These are phyloP conservation scores for Rugalucina vietnamica DNA, from an alignment of 2,888 invertebrate genomes.

Conservation along the genomic window DNA sequence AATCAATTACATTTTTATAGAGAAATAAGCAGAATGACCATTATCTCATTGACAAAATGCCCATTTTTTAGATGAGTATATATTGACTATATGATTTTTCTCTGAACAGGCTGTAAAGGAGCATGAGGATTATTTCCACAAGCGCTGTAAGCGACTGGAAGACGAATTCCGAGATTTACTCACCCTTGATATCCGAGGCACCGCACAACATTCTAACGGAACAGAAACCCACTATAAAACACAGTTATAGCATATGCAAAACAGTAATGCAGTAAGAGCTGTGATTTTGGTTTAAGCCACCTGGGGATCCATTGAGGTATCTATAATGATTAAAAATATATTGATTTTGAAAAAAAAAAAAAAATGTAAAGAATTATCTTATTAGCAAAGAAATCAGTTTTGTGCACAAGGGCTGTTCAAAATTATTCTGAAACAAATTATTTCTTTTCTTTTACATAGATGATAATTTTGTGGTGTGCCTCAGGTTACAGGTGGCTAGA, in stretches of 20 bases:
- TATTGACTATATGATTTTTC: not conserved
- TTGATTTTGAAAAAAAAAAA: too few species aligned
- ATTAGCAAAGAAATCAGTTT: too few species aligned
- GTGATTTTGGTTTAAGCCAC: not conserved
- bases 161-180: constrained; percentile 67
- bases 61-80: not conserved
- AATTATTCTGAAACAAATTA: too few species aligned
- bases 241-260: not conserved
- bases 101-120: constrained; percentile 66
- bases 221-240: not conserved
- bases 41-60: not conserved
- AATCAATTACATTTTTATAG: too few species aligned
- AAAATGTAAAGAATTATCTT: too few species aligned
- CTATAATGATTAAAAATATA: too few species aligned
- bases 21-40: too few species aligned
- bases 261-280: not conserved
- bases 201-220: not conserved
- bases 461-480: too few species aligned
- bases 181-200: constrained; percentile 28
- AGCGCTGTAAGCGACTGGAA: constrained; percentile 67
- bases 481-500: too few species aligned
- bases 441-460: too few species aligned
- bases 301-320: not conserved
- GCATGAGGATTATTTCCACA: constrained; percentile 66
- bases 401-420: too few species aligned